Evolutionary conservation across 2,797 vertebrate species (phyloP), one percentile per base, ranked within the genome.

Genomic region (Enteromius radiatus): DNA sequence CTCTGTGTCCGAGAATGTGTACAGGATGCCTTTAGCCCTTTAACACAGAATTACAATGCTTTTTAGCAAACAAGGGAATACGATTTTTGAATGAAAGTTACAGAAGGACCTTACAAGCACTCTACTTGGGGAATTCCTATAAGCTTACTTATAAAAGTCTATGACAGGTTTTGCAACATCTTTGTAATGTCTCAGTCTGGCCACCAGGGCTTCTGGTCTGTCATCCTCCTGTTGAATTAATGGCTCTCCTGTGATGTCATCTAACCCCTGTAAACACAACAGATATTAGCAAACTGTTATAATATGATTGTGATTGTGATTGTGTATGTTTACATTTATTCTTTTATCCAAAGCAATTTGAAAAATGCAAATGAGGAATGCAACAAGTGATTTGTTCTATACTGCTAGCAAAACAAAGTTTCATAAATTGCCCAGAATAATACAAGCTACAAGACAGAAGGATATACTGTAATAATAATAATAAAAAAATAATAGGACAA

Each of bases 1-100:
- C 85, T 99, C 97, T 12, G 97, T 99, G 81, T 97, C 97, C 0
- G 97, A 98, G 91, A 98, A 97, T 0, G 97, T 96, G 88, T 98
- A 94, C 82, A 99, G 95, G 86, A 98, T 92, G 81, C 97, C 97
- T 86, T 96, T 95, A 86, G 93, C 93, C 95, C 97, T 99, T 63
- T 89, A 84, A 78, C 38, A 82, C 17, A 56, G 26, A 82, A 74
- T 41, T 38, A 12, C 4, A 65, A 31, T 41, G 8, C 3, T 59
- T 67, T 59, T 80, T 33, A 59, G 36, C 28, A 31, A 52, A 52
- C 28, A n/a, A 21, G 28, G 6, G 12, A 14, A 77, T 8, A n/a
- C 33, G 19, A 1, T 52, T 26, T 33, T 74, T 54, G 47, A 54
- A n/a, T 68, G 2, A 8, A 5, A 28, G 68, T 47, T 26, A 56